A percentile compares a stretch with the other conserved stretches of the same genome.
These are phyloP conservation scores for Patiria pectinifera DNA, from an alignment of 53 echinoderm and acorn worm species.

Conservation along the genomic window DNA sequence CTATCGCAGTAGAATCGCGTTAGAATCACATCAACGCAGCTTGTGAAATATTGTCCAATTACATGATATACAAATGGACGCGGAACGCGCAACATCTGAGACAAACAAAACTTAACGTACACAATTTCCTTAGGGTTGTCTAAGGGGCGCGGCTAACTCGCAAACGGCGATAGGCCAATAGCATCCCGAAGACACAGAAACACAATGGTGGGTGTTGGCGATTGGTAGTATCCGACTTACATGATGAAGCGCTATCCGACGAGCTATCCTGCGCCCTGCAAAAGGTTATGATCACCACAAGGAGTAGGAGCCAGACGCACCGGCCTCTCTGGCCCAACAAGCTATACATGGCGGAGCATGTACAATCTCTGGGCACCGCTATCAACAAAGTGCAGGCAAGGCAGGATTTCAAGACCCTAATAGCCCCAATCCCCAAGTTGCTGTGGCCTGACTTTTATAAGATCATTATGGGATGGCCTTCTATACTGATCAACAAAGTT, in stretches of 20 bases:
- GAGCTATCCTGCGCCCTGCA: neutral
- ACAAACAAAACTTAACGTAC: too few species aligned
- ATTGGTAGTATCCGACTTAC: neutral
- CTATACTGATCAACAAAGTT: slow-evolving; percentile 36
- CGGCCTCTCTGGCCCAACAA: slow-evolving; percentile 39
- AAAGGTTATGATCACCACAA: neutral
- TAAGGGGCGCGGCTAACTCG: too few species aligned
- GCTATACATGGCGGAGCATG: slow-evolving; percentile 53
- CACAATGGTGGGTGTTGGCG: too few species aligned
- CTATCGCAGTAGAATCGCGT: too few species aligned
- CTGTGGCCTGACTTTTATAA: slow-evolving; percentile 14
- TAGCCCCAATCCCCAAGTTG: slow-evolving; percentile 4
- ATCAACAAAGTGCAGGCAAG: slow-evolving; percentile 19
- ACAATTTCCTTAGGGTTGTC: too few species aligned
- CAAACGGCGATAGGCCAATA: too few species aligned
- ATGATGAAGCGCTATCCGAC: neutral
- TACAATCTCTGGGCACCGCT: slow-evolving; percentile 46
- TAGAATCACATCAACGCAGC: too few species aligned
- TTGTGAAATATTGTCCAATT: too few species aligned
- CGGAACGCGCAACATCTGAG: too few species aligned
- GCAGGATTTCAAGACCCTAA: slow-evolving; percentile 11
- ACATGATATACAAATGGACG: too few species aligned
- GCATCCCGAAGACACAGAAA: too few species aligned
- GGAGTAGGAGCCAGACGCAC: slow-evolving; percentile 31
- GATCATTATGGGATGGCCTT: slow-evolving; percentile 94